phyloP scores from a whole-genome alignment of 2,888 invertebrate species.

The Tromatobia lineatoria region DNA sequence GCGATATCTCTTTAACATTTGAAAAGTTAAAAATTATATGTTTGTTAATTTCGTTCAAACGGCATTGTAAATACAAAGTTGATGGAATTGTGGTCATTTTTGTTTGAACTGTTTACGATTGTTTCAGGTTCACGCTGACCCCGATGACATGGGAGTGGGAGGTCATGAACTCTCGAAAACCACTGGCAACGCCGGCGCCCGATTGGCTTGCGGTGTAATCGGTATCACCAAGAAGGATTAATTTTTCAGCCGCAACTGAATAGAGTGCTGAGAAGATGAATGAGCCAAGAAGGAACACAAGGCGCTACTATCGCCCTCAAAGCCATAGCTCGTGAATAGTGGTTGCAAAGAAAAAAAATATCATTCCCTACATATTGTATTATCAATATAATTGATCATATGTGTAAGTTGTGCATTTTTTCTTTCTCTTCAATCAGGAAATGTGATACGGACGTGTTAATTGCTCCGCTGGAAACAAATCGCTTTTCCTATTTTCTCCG shows the following conservation, averaged over 20 bases:
- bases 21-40: neutral
- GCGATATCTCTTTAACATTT: neutral
- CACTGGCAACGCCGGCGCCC: constrained; percentile 97
- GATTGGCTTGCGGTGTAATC: constrained; percentile 96
- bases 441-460: no score
- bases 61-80: neutral
- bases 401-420: constrained; percentile 43
- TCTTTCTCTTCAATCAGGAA: constrained; percentile 7
- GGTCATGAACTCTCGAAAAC: constrained; percentile 96
- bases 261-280: constrained; percentile 46
- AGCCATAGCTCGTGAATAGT: constrained; percentile 64
- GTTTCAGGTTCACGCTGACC: constrained; percentile 92
- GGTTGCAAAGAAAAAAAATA: constrained; percentile 63
- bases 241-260: constrained; percentile 70
- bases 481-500: no score
- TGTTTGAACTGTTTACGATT: neutral
- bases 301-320: constrained; percentile 57
- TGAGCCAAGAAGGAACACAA: constrained; percentile 44
- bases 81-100: neutral
- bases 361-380: constrained; percentile 72
- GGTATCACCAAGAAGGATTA: constrained; percentile 88
- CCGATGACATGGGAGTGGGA: constrained; percentile 97
- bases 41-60: neutral
- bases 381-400: constrained; percentile 69
- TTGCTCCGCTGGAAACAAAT: no score